These are phyloP conservation scores for Peromyscus attwateri DNA, from an alignment of 2,797 vertebrate genomes.

Conservation along the genomic window DNA sequence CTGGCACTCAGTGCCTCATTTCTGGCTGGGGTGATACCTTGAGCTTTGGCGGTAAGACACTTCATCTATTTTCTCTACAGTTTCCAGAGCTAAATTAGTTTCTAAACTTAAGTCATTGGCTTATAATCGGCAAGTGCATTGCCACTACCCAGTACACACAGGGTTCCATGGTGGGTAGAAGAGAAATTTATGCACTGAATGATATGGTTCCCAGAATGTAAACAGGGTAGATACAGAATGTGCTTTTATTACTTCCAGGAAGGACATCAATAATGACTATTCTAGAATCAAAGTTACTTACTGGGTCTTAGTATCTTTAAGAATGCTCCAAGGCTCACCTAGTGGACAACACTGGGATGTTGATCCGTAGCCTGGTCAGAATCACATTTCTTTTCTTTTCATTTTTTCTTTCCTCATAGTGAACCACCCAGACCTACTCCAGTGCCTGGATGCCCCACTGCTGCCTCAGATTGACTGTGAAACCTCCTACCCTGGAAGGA, in stretches of 20 bases:
- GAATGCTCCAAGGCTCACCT: background rate
- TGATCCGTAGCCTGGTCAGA: fast-evolving
- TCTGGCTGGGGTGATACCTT: constrained; percentile 93
- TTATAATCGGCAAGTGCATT: background rate
- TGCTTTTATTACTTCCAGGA: fast-evolving
- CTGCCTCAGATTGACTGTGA: constrained; percentile 88
- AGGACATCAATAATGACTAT: fast-evolving
- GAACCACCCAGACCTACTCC: constrained; percentile 86
- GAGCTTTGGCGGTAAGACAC: constrained; percentile 86
- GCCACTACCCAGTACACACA: too few species aligned
- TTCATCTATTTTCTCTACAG: too few species aligned
- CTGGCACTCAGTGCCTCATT: constrained; percentile 90
- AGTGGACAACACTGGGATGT: fast-evolving
- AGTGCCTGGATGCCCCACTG: constrained; percentile 90
- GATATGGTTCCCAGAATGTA: background rate
- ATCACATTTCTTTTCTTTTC: background rate
- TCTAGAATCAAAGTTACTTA: background rate
- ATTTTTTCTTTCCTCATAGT: constrained; percentile 72
- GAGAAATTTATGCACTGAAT: too few species aligned
- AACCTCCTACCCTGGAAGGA: constrained; percentile 90
- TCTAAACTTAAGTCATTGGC: too few species aligned
- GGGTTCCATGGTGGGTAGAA: fast-evolving
- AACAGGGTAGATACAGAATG: background rate
- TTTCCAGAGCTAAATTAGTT: background rate
- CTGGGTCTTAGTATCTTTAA: fast-evolving